These are phyloP conservation scores for Pelosia muscerda DNA, from an alignment of 2,888 invertebrate genomes.

Conservation along the genomic window DNA sequence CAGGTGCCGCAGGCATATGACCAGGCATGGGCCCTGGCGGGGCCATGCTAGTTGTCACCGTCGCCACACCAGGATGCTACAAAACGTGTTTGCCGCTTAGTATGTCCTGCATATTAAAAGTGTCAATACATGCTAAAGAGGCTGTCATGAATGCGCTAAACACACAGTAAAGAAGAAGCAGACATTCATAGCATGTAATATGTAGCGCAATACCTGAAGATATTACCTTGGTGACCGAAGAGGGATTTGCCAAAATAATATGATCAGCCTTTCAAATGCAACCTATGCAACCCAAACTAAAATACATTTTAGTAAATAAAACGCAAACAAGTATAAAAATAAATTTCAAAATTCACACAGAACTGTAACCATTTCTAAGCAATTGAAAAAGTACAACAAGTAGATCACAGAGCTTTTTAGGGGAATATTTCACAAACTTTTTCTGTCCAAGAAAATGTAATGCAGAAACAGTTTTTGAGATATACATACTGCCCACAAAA, in stretches of 20 bases:
- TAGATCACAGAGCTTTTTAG: background rate
- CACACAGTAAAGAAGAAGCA: constrained; percentile 52
- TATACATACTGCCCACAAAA: background rate
- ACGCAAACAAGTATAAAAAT: background rate
- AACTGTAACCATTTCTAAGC: too few species aligned
- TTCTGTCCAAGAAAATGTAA: background rate
- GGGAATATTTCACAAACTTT: background rate
- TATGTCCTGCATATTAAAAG: constrained; percentile 19
- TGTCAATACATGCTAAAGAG: constrained; percentile 30
- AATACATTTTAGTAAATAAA: background rate
- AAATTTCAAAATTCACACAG: too few species aligned
- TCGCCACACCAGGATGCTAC: constrained; percentile 79
- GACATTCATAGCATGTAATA: constrained; percentile 38
- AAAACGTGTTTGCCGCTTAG: constrained; percentile 25
- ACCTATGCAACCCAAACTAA: background rate
- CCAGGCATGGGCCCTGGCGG: constrained; percentile 65
- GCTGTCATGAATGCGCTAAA: constrained; percentile 38
- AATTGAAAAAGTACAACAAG: too few species aligned
- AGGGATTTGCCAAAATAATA: background rate
- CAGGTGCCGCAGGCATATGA: constrained; percentile 62
- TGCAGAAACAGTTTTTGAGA: background rate
- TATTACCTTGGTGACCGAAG: background rate
- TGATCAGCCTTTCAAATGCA: background rate
- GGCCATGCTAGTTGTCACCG: constrained; percentile 77
- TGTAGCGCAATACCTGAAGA: constrained; percentile 41